These are phyloP conservation scores for Aphrophora alni DNA, from an alignment of 2,888 invertebrate genomes.

Conservation along the genomic window DNA sequence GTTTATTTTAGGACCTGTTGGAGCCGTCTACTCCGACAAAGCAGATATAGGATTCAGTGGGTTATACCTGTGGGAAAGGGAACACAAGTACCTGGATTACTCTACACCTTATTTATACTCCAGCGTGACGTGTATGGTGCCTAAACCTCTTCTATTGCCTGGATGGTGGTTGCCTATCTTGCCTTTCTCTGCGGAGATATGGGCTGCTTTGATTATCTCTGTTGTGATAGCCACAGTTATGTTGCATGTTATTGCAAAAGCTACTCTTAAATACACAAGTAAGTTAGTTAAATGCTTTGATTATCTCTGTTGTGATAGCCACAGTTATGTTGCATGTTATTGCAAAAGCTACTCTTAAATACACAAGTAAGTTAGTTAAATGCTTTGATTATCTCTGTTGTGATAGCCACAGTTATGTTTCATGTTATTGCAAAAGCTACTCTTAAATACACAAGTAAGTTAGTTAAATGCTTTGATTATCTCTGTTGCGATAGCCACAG, in stretches of 20 bases:
- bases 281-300: too few relatives aligned
- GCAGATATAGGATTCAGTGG: slow-evolving; percentile 67
- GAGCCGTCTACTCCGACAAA: slow-evolving; percentile 65
- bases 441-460: too few relatives aligned
- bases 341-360: too few relatives aligned
- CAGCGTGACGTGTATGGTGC: slow-evolving; percentile 71
- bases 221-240: slow-evolving; percentile 38
- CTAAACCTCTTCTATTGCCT: slow-evolving; percentile 64
- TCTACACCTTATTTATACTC: slow-evolving; percentile 66
- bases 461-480: too few relatives aligned
- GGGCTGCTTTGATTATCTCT: slow-evolving; percentile 64
- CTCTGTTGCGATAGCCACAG: too few relatives aligned
- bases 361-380: too few relatives aligned
- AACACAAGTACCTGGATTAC: slow-evolving; percentile 66
- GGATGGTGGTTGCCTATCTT: slow-evolving; percentile 68
- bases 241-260: not conserved
- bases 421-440: too few relatives aligned
- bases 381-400: too few relatives aligned
- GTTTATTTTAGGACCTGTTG: slow-evolving; percentile 58
- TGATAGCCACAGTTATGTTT: too few relatives aligned
- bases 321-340: too few relatives aligned
- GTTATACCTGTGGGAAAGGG: slow-evolving; percentile 68
- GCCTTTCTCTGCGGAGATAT: slow-evolving; percentile 65
- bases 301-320: too few relatives aligned
- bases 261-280: not conserved